Evolutionary conservation across 2,797 vertebrate species (phyloP).

Genomic region (Mormyrops attenuatus): DNA sequence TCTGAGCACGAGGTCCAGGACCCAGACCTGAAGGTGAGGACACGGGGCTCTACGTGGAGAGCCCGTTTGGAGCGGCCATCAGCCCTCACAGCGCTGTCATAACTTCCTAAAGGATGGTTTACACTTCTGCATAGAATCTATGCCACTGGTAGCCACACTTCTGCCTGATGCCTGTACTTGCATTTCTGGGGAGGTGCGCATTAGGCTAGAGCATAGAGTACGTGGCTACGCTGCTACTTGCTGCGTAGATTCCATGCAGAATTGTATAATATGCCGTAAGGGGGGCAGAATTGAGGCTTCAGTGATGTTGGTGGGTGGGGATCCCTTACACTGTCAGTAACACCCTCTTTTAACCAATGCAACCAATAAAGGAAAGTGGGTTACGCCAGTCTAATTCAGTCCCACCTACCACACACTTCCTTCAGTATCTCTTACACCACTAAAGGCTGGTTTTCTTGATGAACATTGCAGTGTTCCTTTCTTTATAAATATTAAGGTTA

Average conservation of each 20-base stretch:
- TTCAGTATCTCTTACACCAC: background rate
- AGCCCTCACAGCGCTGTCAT: background rate
- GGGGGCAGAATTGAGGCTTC: background rate
- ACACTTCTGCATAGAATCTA: background rate
- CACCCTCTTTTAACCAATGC: background rate
- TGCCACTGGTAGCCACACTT: background rate
- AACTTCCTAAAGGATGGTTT: background rate
- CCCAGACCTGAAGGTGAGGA: conserved; percentile 80
- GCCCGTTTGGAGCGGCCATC: background rate
- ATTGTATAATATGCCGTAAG: background rate
- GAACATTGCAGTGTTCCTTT: background rate
- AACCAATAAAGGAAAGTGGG: background rate
- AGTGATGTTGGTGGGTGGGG: background rate
- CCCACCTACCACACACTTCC: background rate
- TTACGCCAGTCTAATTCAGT: background rate
- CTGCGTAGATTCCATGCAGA: background rate
- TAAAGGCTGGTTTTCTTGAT: background rate
- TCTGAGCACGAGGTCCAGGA: conserved; percentile 90
- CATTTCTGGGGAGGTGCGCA: background rate
- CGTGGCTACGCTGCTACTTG: background rate
- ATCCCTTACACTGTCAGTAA: background rate
- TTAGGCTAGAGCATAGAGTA: background rate
- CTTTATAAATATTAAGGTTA: background rate
- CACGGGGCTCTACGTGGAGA: conserved; percentile 46
- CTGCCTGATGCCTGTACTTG: background rate